Base-by-base conservation (phyloP, 2,113 vertebrate species). In the Elanoides forficatus region DNA sequence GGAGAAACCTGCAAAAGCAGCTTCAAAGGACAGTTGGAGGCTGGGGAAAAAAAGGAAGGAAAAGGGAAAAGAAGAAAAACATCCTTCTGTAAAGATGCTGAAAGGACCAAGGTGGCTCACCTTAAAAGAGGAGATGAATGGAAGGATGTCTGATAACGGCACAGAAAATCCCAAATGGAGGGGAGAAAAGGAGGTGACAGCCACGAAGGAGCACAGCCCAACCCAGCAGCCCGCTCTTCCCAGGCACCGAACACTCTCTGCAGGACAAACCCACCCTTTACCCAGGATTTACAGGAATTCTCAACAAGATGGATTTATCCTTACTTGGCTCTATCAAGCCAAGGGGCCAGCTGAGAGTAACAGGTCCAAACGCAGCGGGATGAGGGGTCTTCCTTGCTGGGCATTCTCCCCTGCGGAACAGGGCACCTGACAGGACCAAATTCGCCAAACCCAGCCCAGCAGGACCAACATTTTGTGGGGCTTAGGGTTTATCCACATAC, bases 321-420 rank as follows among this genome's bases (percentile, higher is more conserved):
- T 48, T 8, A 22, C 22, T 20, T 18, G 55, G 59, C 15, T 43
- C 78, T 48, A 32, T 9, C 34, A 25, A 71, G 25, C 16, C 75
- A 36, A 88, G 59, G n/a, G 36, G 17, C 22, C 14, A 11, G 21
- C 7, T 66, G 32, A 36, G 75, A 48, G 27, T 1, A 19, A 59
- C 5, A 3, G 34, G 15, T 43, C 56, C 1, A 0, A 65, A 14
- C 2, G 7, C 59, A 30, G 36, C 10, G 0, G 80, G 29, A 34
- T 0, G 13, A 30, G 15, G 55, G 32, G 8, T 71, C 23, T 17
- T 63, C 13, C 20, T 38, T 1, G 0, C 29, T 3, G 2, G 26
- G 38, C 13, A 48, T 11, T 14, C 22, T 7, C 2, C 43, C 22
- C 5, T 4, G 3, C 30, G n/a, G 32, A 71, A 59, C 16, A 8